Evolutionary conservation across 1,140 invertebrate species (phyloP).

Genomic region (Paraescarpia echinospica): DNA sequence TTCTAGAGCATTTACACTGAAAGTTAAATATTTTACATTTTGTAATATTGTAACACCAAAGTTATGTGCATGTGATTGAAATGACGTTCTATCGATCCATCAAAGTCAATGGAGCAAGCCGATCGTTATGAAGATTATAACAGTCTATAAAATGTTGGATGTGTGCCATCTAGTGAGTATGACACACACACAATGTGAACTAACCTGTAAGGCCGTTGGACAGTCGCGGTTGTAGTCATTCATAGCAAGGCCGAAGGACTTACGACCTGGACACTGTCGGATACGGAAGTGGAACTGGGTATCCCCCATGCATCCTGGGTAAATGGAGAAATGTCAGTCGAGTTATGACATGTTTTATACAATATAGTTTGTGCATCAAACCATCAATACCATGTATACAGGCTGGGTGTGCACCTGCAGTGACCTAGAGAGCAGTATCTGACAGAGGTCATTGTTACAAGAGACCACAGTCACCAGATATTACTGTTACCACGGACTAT

Average conservation of each 20-base stretch:
- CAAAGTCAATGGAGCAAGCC: too few species aligned
- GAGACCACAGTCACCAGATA: too few species aligned
- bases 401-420: neutral
- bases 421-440: too few species aligned
- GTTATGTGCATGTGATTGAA: too few species aligned
- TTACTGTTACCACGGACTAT: too few species aligned
- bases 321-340: slow-evolving; percentile 1
- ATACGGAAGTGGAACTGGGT: slow-evolving; percentile 94
- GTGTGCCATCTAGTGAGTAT: neutral
- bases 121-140: too few species aligned
- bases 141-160: too few species aligned
- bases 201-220: slow-evolving; percentile 56
- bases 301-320: slow-evolving; percentile 90
- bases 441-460: too few species aligned
- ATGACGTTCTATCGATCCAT: too few species aligned
- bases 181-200: neutral
- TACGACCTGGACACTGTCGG: slow-evolving; percentile 63
- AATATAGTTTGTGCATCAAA: slow-evolving; percentile 1
- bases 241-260: slow-evolving; percentile 39
- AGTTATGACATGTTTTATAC: neutral
- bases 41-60: too few species aligned
- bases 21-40: too few species aligned
- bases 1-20: too few species aligned
- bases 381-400: neutral
- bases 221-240: slow-evolving; percentile 60